These are phyloP conservation scores for Phymatocera aterrima DNA, from an alignment of 2,888 invertebrate genomes.

Conservation along the genomic window DNA sequence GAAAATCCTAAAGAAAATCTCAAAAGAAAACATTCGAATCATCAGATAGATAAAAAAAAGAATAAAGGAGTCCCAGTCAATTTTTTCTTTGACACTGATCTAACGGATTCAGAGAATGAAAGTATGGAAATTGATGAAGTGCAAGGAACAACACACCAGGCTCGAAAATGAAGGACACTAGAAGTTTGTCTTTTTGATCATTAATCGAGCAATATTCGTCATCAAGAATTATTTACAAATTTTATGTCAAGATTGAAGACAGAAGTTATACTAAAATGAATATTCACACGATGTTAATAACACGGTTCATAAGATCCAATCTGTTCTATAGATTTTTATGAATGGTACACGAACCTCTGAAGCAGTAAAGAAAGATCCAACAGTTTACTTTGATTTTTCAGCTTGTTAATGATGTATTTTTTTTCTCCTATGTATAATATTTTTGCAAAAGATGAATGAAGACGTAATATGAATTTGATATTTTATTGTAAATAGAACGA, in stretches of 20 bases:
- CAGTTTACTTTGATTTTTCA: not conserved
- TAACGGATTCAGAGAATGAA: conserved; percentile 66
- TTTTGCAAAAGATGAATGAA: not conserved
- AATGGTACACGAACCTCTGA: no score
- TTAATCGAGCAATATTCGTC: not conserved
- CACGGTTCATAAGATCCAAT: no score
- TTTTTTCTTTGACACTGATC: conserved; percentile 65
- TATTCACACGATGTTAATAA: no score
- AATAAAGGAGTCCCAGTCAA: conserved; percentile 56
- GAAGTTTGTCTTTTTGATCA: not conserved
- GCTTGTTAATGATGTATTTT: not conserved
- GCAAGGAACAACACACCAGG: not conserved
- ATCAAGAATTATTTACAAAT: not conserved
- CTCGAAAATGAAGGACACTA: not conserved
- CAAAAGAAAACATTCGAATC: conserved; percentile 21
- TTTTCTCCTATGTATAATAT: not conserved
- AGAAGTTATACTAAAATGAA: no score
- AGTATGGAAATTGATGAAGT: conserved; percentile 40
- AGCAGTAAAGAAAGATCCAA: not conserved
- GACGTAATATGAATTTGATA: conserved; percentile 49
- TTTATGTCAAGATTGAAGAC: not conserved
- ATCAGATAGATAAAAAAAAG: conserved; percentile 42
- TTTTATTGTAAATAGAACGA: conserved; percentile 59
- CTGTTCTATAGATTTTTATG: no score
- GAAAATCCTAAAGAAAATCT: conserved; percentile 28